A percentile compares a stretch with the other conserved stretches of the same genome.
Evolutionary conservation across 2,888 invertebrate species (phyloP).

Genomic region (Serripes groenlandicus): DNA sequence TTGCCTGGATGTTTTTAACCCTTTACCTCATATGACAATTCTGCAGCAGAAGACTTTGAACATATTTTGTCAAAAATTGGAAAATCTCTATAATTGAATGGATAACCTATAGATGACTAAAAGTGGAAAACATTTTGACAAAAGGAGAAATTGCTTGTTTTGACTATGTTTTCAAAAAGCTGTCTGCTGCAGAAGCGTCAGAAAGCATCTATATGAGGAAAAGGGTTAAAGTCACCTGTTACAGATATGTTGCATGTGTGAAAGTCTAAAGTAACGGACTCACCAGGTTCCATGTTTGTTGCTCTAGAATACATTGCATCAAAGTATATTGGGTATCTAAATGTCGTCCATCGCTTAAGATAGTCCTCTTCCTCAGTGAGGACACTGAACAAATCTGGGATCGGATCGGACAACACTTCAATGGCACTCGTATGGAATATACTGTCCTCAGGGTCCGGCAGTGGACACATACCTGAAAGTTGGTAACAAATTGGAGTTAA

Average conservation of each 20-base stretch:
- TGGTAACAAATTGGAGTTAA: too few species aligned
- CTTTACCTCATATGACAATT: too few species aligned
- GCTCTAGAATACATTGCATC: constrained; percentile 88
- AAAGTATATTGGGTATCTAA: constrained; percentile 90
- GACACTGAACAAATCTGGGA: constrained; percentile 94
- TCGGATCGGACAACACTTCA: constrained; percentile 93
- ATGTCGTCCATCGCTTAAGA: constrained; percentile 92
- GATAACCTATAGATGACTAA: too few species aligned
- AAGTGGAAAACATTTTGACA: too few species aligned
- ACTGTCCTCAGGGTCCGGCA: constrained; percentile 92
- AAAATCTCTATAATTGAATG: too few species aligned
- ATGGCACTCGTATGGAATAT: constrained; percentile 94
- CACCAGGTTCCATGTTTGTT: constrained; percentile 35
- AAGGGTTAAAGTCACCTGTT: too few species aligned
- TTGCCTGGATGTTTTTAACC: too few species aligned
- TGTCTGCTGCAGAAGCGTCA: neutral
- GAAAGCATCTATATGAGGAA: too few species aligned
- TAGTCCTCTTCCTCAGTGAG: constrained; percentile 93
- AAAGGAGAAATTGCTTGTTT: too few species aligned
- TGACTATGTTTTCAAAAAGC: neutral
- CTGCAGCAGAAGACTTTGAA: too few species aligned
- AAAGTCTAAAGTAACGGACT: neutral
- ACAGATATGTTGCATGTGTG: too few species aligned
- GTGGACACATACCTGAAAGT: constrained; percentile 94
- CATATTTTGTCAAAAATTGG: too few species aligned